Evolutionary conservation across 2,888 invertebrate species (phyloP).

Genomic region (Latrodectus hesperus): DNA sequence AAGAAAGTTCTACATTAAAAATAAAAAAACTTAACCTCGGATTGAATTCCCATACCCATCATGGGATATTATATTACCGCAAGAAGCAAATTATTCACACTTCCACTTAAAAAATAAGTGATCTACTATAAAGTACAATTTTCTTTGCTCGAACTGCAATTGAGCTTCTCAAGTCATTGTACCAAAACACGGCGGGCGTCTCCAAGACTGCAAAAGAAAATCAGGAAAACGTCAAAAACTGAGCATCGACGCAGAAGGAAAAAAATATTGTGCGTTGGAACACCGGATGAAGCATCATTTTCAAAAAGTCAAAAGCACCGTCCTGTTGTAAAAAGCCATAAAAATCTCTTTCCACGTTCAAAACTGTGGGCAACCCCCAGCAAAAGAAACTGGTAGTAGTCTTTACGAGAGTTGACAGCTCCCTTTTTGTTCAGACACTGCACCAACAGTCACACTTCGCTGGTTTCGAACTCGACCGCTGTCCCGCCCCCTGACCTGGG

Average conservation of each 20-base stretch:
- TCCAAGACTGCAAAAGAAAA: not conserved
- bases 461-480: slow-evolving; percentile 46
- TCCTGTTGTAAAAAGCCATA: slow-evolving; percentile 62
- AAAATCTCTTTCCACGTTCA: slow-evolving; percentile 42
- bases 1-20: too few relatives aligned
- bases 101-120: too few relatives aligned
- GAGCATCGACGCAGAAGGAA: slow-evolving; percentile 29
- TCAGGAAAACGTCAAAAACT: slow-evolving; percentile 12
- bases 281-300: slow-evolving; percentile 64
- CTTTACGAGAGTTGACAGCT: slow-evolving; percentile 60
- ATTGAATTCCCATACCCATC: too few relatives aligned
- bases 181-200: too few relatives aligned
- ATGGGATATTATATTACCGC: too few relatives aligned
- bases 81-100: too few relatives aligned
- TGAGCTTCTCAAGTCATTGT: too few relatives aligned
- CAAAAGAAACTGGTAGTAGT: slow-evolving; percentile 33
- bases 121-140: too few relatives aligned
- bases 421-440: slow-evolving; percentile 24
- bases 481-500: slow-evolving; percentile 64
- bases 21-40: too few relatives aligned
- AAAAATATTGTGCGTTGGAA: slow-evolving; percentile 21
- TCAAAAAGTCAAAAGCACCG: slow-evolving; percentile 60
- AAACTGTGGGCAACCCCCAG: slow-evolving; percentile 17
- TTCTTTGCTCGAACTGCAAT: too few relatives aligned
- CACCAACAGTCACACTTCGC: slow-evolving; percentile 60